Percentiles rank a stretch among this genome's conserved stretches.
These are phyloP conservation scores for Tricholaema leucomelas DNA, from an alignment of 2,113 vertebrate species.

Conservation along the genomic window DNA sequence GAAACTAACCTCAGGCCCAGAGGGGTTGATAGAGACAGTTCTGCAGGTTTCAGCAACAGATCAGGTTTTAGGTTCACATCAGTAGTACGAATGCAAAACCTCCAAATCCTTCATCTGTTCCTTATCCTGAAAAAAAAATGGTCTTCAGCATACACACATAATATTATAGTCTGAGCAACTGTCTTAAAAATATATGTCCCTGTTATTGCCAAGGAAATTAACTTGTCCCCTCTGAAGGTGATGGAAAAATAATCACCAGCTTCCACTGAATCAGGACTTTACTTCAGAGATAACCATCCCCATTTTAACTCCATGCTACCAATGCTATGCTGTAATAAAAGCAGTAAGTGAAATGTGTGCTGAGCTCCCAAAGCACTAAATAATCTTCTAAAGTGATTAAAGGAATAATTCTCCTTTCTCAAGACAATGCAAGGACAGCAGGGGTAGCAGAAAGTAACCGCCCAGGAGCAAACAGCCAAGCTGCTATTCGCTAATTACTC, in stretches of 20 bases:
- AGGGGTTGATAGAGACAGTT: neutral
- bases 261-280: neutral
- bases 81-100: neutral
- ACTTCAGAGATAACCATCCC: neutral
- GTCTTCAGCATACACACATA: neutral
- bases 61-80: neutral
- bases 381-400: neutral
- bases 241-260: neutral
- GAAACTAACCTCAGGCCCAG: neutral
- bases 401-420: neutral
- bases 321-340: neutral
- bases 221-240: neutral
- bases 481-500: neutral
- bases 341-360: neutral
- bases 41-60: neutral
- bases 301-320: neutral
- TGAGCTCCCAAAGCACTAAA: neutral
- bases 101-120: neutral
- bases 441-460: neutral
- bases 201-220: neutral
- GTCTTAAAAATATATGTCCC: too few species aligned
- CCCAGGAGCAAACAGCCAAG: neutral
- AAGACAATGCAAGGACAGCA: neutral
- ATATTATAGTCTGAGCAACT: neutral
- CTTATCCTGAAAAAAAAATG: neutral